Evolutionary conservation across 2,797 vertebrate species (phyloP).

Genomic region (Crenichthys baileyi): DNA sequence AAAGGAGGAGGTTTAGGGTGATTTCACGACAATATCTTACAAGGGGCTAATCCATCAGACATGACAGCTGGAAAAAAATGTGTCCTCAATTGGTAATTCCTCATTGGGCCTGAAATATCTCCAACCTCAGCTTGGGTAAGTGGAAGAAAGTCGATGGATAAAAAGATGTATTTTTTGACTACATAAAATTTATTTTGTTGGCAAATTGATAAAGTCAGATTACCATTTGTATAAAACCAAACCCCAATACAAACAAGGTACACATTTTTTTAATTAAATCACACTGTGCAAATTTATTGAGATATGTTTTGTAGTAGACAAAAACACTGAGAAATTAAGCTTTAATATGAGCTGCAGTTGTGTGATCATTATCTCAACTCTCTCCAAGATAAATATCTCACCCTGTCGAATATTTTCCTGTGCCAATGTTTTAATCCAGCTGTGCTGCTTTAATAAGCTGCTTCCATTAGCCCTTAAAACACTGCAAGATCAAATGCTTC

Average conservation of each 20-base stretch:
- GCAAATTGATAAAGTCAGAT: background rate
- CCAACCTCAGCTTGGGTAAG: background rate
- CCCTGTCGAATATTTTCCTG: background rate
- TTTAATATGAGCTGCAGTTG: background rate
- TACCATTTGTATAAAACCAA: background rate
- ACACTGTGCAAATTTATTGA: background rate
- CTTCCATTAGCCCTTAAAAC: background rate
- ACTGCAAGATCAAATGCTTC: background rate
- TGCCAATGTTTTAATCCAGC: background rate
- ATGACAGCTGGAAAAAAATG: background rate
- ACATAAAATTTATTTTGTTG: background rate
- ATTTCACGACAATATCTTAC: background rate
- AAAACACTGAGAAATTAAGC: background rate
- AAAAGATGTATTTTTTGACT: background rate
- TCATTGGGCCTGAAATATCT: background rate
- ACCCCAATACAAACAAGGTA: background rate
- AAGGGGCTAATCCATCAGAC: background rate
- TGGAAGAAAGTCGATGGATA: background rate
- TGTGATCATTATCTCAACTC: background rate
- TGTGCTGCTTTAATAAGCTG: background rate
- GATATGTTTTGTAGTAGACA: background rate
- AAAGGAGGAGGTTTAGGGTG: background rate
- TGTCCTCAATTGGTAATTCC: background rate
- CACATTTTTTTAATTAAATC: background rate
- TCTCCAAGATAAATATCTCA: background rate